phyloP scores from a whole-genome alignment of 1,140 invertebrate species.

The Tetramorium simillimum region DNA sequence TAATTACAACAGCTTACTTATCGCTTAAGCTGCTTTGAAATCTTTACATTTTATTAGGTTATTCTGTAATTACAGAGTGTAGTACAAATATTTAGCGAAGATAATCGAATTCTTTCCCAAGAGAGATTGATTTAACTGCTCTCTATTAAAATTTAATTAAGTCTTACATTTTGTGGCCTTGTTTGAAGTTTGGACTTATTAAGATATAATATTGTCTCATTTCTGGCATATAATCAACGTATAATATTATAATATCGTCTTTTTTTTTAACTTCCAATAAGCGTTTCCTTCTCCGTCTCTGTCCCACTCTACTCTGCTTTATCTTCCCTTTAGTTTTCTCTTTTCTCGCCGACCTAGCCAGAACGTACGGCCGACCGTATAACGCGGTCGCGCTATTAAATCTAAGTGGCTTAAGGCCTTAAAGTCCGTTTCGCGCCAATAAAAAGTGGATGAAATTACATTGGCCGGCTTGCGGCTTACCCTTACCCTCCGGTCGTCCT shows the following conservation, averaged over 20 bases:
- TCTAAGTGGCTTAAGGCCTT: conserved; percentile 83
- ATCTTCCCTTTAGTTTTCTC: conserved; percentile 15
- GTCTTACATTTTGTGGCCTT: not conserved
- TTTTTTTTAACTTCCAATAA: conserved; percentile 20
- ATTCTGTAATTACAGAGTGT: not conserved
- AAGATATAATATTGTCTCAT: not conserved
- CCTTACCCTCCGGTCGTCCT: conserved; percentile 34
- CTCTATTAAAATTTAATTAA: conserved; percentile 7
- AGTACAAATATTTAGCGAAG: not conserved
- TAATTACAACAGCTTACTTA: not conserved
- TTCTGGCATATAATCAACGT: not conserved
- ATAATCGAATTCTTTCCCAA: not conserved
- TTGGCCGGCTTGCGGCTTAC: conserved; percentile 66
- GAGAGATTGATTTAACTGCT: not conserved
- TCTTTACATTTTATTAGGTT: conserved; percentile 1
- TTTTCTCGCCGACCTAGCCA: conserved; percentile 39
- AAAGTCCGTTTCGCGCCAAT: conserved; percentile 80
- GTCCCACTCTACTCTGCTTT: not conserved
- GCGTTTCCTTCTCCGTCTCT: not conserved
- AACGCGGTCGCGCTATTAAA: conserved; percentile 81
- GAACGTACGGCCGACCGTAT: conserved; percentile 69
- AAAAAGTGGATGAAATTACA: conserved; percentile 83
- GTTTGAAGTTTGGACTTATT: not conserved
- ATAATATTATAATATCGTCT: conserved; percentile 16
- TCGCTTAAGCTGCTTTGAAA: not conserved